phyloP scores from a whole-genome alignment of 2,888 invertebrate genomes.

The Nomada ferruginata region DNA sequence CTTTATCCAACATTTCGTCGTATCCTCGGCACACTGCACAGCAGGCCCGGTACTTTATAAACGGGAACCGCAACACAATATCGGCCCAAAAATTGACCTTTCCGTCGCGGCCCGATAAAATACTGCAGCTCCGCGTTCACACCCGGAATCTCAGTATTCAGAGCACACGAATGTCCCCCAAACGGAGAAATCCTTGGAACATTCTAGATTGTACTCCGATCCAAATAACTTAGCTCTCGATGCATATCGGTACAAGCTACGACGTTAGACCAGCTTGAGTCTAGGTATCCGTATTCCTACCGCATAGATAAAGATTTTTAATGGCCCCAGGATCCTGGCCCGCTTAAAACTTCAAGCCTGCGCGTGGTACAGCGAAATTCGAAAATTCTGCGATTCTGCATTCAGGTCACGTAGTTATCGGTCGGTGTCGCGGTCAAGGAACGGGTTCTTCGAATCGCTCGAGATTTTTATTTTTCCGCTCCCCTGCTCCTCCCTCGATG shows the following conservation, averaged over 20 bases:
- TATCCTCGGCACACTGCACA: no score
- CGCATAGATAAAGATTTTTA: slow-evolving; percentile 13
- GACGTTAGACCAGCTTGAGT: background rate
- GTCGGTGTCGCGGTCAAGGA: slow-evolving; percentile 44
- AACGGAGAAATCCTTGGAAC: background rate
- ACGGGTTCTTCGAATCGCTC: slow-evolving; percentile 74
- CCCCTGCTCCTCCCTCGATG: slow-evolving; percentile 5
- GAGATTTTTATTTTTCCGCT: slow-evolving; percentile 61
- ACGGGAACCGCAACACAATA: no score
- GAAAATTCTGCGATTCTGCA: slow-evolving; percentile 63
- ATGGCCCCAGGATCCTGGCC: slow-evolving; percentile 7
- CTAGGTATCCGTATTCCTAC: background rate
- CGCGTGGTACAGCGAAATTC: slow-evolving; percentile 58
- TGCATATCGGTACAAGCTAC: slow-evolving; percentile 20
- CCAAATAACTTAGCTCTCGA: slow-evolving; percentile 8
- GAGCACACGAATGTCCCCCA: slow-evolving; percentile 11
- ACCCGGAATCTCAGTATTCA: background rate
- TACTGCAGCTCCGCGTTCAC: background rate
- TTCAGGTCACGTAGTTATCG: slow-evolving; percentile 74
- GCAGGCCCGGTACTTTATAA: no score
- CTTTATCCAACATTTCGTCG: no score
- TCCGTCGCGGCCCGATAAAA: background rate
- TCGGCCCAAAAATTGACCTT: no score
- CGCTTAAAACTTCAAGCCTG: background rate
- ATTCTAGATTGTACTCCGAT: background rate